A percentile compares a stretch with the other conserved stretches of the same genome.
phyloP scores from a whole-genome alignment of 2,888 invertebrate species.

The Antheraea assamensis region DNA sequence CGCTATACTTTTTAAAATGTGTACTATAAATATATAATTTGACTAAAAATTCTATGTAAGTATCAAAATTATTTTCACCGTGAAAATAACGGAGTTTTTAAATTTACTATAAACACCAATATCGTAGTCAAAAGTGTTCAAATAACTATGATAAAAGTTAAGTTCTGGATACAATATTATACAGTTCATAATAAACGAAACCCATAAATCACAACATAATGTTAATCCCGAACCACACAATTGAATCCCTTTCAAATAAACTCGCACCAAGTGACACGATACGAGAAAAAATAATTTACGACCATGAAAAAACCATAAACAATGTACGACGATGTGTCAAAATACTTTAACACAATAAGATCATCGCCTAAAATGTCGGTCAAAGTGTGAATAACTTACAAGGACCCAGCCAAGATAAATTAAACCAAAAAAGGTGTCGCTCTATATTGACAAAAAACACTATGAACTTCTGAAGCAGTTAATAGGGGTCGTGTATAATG shows the following conservation, averaged over 20 bases:
- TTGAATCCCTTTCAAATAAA: conserved; percentile 68
- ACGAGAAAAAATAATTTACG: conserved; percentile 68
- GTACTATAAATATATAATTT: too few relatives aligned
- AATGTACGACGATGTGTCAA: conserved; percentile 77
- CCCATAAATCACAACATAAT: conserved; percentile 69
- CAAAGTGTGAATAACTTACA: conserved; percentile 52
- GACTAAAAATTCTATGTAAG: too few relatives aligned
- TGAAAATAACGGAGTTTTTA: background rate
- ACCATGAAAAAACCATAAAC: conserved; percentile 64
- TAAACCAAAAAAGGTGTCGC: conserved; percentile 60
- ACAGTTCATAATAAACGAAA: conserved; percentile 38
- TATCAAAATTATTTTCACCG: background rate
- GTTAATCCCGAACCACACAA: conserved; percentile 59
- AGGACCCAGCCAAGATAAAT: conserved; percentile 48
- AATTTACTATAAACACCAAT: background rate
- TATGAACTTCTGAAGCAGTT: conserved; percentile 81
- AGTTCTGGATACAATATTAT: conserved; percentile 1
- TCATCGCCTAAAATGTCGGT: conserved; percentile 52
- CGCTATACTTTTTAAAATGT: too few relatives aligned
- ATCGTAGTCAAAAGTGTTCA: background rate
- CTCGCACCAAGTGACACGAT: conserved; percentile 36
- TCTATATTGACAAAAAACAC: conserved; percentile 59
- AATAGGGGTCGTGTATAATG: conserved; percentile 65
- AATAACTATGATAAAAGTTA: conserved; percentile 5
- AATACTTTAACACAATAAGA: conserved; percentile 70